Conservation (phyloP, 2,113 vertebrate genomes). For the Nyctereutes procyonoides region DNA sequence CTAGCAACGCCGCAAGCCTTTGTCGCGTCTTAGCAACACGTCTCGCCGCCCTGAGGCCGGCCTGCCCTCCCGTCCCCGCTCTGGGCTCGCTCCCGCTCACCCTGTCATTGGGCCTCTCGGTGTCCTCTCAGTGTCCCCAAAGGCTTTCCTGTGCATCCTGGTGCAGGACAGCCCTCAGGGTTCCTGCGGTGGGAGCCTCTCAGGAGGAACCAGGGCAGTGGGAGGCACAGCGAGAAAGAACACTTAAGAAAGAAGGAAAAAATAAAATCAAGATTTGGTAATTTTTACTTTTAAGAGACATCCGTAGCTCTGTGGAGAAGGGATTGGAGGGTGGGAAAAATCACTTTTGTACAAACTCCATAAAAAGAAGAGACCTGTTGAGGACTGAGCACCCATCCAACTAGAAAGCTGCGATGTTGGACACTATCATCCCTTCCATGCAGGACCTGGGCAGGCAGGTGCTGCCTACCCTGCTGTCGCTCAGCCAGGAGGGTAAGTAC, state of each 20-base stretch:
- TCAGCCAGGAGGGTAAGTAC: slow-evolving; percentile 83
- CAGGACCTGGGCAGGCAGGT: slow-evolving; percentile 61
- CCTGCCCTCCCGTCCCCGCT: fast-evolving
- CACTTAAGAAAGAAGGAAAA: not conserved
- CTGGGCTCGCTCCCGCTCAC: not conserved
- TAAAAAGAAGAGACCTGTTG: not conserved
- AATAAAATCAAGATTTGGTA: not conserved
- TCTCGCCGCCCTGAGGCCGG: fast-evolving
- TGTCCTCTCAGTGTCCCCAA: fast-evolving
- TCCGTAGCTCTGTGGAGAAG: not conserved
- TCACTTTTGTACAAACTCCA: not conserved
- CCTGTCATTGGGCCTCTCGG: not conserved
- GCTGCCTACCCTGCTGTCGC: slow-evolving; percentile 79
- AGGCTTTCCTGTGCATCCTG: not conserved
- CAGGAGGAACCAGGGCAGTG: not conserved
- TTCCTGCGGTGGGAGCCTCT: not conserved
- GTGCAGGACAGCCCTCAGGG: not conserved
- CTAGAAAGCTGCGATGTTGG: slow-evolving; percentile 75
- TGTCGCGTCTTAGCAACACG: slow-evolving; percentile 60
- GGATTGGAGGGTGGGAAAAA: not conserved
- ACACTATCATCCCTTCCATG: slow-evolving; percentile 57
- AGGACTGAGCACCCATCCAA: not conserved
- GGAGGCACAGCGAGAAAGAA: not conserved
- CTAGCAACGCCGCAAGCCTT: slow-evolving; percentile 49
- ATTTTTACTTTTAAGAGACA: slow-evolving; percentile 36